Evolutionary conservation across 2,888 invertebrate species (phyloP), one percentile per base, ranked within the genome.

Genomic region (Sclerodermus sp.): DNA sequence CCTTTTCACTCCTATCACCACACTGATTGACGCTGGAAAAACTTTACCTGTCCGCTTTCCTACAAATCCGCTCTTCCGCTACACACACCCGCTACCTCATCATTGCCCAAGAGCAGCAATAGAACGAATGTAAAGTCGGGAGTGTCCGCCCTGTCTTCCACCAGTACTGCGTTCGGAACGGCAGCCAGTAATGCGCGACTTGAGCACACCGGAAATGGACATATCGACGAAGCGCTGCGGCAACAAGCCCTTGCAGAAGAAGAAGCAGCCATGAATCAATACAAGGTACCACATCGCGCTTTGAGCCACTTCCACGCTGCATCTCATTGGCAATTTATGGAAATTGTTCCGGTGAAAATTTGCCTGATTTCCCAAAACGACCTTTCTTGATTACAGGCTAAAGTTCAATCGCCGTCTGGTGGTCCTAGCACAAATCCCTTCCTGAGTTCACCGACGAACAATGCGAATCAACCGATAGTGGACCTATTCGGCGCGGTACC

Each of bases 211-310:
- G 82, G 87, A 56, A 89, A 89, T 70, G 89, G 89, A 47, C 81
- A 82, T 66, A 89, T 94, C 53, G 93, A 93, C 73, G 96, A 96
- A 73, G 87, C 87, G 48, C 82, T 95, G 52, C 87, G 89, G 72
- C 87, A 90, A 68, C 90, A 93, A 78, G 92, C 89, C 34, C 80
- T 99, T 53, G 96, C 96, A 23, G 96, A 98, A 75, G 98, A 99
- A 77, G 96, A 96, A 78, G 94, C 94, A 18, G 92, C 92, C 48
- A 89, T 98, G 85, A 95, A 92, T 79, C 92, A 93, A 79, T 92
- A 95, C 78, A 96, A 96, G 88, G 96, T 93, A 78, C 8, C 23
- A 23, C 23, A 5, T 23, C 4, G 23, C 3, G 8, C 4, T 8
- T 5, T 5, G 23, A 23, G 3, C 8, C 23, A 23, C 8, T 23